Evolutionary conservation across 2,113 vertebrate genomes (phyloP).

Genomic region (Lamprologus sp.): DNA sequence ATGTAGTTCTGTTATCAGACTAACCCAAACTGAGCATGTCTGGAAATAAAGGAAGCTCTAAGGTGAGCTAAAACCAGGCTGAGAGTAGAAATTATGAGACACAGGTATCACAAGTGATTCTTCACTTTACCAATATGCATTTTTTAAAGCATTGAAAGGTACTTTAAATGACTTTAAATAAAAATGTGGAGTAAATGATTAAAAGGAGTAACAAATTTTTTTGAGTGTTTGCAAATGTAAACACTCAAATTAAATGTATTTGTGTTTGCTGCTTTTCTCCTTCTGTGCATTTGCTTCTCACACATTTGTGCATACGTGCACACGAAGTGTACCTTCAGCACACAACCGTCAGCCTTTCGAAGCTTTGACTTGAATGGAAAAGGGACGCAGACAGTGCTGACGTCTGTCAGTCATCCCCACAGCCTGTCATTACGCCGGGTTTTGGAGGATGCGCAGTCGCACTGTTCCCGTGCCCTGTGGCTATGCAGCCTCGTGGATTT

Average conservation of each 20-base stretch:
- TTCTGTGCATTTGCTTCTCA: neutral
- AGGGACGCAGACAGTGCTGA: neutral
- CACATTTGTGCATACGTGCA: neutral
- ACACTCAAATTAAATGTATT: neutral
- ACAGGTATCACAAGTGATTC: neutral
- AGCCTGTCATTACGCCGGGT: neutral
- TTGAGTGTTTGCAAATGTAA: neutral
- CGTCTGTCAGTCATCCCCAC: conserved; percentile 4
- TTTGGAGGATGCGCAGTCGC: neutral
- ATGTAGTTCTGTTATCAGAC: neutral
- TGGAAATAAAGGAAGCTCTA: neutral
- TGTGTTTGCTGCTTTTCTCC: neutral
- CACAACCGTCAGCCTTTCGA: neutral
- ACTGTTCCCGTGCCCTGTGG: neutral
- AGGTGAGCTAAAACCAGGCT: neutral
- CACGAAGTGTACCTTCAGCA: neutral
- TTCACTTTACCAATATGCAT: neutral
- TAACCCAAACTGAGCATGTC: neutral
- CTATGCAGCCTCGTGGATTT: neutral
- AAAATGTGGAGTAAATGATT: neutral
- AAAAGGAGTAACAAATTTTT: neutral
- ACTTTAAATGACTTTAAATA: neutral
- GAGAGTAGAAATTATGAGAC: neutral
- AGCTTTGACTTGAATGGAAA: neutral
- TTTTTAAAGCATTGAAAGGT: neutral